phyloP scores from a whole-genome alignment of 1,140 invertebrate species.

The Ylistrum balloti region DNA sequence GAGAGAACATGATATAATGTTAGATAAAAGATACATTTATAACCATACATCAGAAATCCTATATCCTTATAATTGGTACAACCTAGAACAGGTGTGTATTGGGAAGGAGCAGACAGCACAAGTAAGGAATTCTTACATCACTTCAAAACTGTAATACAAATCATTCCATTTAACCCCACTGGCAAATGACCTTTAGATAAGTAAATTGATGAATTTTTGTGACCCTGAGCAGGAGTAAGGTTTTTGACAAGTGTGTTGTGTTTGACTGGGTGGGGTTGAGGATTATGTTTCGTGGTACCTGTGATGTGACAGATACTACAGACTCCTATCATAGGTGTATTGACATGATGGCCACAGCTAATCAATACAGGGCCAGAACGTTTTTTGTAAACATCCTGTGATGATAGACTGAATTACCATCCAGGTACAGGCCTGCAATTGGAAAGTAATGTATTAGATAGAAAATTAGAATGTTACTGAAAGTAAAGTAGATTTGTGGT shows the following conservation, averaged over 20 bases:
- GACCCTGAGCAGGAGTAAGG: not conserved
- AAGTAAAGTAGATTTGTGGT: too few relatives aligned
- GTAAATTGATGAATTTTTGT: not conserved
- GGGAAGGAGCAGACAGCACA: not conserved
- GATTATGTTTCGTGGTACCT: not conserved
- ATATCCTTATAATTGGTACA: not conserved
- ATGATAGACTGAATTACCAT: not conserved
- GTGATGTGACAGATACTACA: not conserved
- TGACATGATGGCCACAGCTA: not conserved
- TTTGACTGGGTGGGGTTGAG: not conserved
- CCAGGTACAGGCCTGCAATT: not conserved
- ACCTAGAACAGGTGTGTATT: not conserved
- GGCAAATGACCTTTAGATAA: not conserved
- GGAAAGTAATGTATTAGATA: too few relatives aligned
- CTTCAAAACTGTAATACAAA: not conserved
- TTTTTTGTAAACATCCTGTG: too few relatives aligned
- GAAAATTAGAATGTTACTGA: not conserved
- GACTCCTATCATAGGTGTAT: not conserved
- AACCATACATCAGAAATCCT: not conserved
- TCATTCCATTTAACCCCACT: not conserved
- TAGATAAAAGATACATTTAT: slow-evolving; percentile 3
- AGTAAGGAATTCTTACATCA: not conserved
- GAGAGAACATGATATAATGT: not conserved
- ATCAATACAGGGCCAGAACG: not conserved
- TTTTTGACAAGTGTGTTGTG: not conserved